phyloP scores from a whole-genome alignment of 2,797 vertebrate species.

The Rhabdomys pumilio region DNA sequence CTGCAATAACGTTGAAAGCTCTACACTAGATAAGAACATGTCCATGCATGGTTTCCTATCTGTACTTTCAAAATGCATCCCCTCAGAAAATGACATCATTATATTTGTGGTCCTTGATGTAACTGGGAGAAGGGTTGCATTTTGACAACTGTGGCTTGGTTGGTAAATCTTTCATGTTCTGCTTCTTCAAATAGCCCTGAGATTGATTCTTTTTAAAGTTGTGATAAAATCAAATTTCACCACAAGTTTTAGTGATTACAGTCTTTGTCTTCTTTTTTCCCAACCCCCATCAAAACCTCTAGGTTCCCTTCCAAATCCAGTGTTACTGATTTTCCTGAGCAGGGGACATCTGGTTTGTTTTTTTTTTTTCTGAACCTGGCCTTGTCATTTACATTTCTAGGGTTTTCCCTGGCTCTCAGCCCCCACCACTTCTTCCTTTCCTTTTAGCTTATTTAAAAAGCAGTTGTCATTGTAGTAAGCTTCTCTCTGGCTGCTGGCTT shows the following conservation, averaged over 20 bases:
- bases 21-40: background rate
- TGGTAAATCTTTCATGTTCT: background rate
- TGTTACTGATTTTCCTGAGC: constrained; percentile 9
- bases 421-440: background rate
- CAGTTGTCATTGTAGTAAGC: background rate
- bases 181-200: constrained; percentile 45
- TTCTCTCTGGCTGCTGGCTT: constrained; percentile 41
- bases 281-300: background rate
- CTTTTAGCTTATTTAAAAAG: constrained; percentile 3
- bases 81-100: constrained; percentile 49
- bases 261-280: background rate
- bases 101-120: constrained; percentile 54
- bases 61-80: constrained; percentile 47
- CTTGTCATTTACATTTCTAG: background rate
- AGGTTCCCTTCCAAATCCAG: background rate
- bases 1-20: background rate
- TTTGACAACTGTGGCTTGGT: constrained; percentile 48
- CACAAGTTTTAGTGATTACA: background rate
- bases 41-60: background rate
- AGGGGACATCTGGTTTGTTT: background rate
- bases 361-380: background rate
- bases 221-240: constrained; percentile 8
- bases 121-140: constrained; percentile 45
- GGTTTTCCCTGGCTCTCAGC: background rate
- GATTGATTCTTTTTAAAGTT: constrained; percentile 6